Conservation (phyloP, 1,140 invertebrate species). For the Nomia melanderi region DNA sequence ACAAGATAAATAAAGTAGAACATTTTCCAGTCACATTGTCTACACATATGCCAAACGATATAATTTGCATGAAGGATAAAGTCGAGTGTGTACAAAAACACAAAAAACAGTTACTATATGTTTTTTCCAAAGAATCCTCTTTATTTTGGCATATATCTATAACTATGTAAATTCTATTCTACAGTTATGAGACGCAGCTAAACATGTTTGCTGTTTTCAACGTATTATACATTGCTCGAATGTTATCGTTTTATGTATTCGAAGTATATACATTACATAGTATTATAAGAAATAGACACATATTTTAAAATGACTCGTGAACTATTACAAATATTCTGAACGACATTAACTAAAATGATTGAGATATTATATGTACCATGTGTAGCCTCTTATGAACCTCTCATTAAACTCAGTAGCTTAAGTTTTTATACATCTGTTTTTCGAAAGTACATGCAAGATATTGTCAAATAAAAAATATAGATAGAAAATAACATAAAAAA, state of each 20-base stretch:
- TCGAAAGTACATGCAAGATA: not conserved
- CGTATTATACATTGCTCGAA: conserved; percentile 40
- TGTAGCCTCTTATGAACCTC: not conserved
- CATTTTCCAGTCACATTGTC: conserved; percentile 27
- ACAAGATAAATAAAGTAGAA: not conserved
- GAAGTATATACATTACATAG: conserved; percentile 24
- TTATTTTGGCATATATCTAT: conserved; percentile 71
- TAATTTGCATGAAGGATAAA: conserved; percentile 51
- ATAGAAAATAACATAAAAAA: not conserved
- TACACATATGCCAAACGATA: conserved; percentile 12
- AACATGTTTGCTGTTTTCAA: conserved; percentile 33
- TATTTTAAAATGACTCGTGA: conserved; percentile 41
- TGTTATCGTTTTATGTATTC: conserved; percentile 19
- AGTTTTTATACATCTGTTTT: not conserved
- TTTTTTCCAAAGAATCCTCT: conserved; percentile 63
- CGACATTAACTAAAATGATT: conserved; percentile 26
- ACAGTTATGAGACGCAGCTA: conserved; percentile 49
- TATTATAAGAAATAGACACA: conserved; percentile 39
- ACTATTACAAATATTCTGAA: conserved; percentile 36
- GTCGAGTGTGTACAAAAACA: conserved; percentile 58
- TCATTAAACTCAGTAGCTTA: not conserved
- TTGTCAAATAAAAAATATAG: conserved; percentile 4
- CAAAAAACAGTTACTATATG: conserved; percentile 58
- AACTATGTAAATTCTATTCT: conserved; percentile 44
- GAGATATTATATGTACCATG: conserved; percentile 13